Conservation (phyloP, 2,113 vertebrate species). For the Plestiodon gilberti region DNA sequence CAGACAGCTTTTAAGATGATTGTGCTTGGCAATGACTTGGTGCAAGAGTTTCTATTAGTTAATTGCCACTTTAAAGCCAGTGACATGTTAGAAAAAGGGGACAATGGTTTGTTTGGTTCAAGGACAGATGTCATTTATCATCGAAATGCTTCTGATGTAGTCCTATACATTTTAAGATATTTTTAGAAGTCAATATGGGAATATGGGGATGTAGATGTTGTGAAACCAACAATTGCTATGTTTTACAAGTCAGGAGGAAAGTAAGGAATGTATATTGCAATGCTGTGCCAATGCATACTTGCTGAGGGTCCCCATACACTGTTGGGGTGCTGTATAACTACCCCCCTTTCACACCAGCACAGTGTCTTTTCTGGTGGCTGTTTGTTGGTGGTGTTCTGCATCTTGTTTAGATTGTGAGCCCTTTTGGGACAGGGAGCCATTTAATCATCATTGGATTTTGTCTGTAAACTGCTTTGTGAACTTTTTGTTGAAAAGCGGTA, state of each 20-base stretch:
- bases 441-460: too few species aligned
- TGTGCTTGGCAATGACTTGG: not conserved
- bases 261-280: not conserved
- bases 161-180: not conserved
- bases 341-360: too few species aligned
- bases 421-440: too few species aligned
- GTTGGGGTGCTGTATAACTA: not conserved
- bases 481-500: too few species aligned
- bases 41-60: not conserved
- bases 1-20: conserved; percentile 33
- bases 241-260: not conserved
- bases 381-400: too few species aligned
- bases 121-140: conserved; percentile 7
- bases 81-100: not conserved
- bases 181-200: not conserved
- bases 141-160: not conserved
- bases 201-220: not conserved
- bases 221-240: not conserved
- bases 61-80: conserved; percentile 15
- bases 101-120: not conserved
- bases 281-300: not conserved
- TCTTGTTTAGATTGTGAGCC: too few species aligned
- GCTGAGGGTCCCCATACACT: too few species aligned
- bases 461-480: too few species aligned
- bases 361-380: too few species aligned